phyloP scores from a whole-genome alignment of 1,140 invertebrate genomes.

The Nixonia krombeini region DNA sequence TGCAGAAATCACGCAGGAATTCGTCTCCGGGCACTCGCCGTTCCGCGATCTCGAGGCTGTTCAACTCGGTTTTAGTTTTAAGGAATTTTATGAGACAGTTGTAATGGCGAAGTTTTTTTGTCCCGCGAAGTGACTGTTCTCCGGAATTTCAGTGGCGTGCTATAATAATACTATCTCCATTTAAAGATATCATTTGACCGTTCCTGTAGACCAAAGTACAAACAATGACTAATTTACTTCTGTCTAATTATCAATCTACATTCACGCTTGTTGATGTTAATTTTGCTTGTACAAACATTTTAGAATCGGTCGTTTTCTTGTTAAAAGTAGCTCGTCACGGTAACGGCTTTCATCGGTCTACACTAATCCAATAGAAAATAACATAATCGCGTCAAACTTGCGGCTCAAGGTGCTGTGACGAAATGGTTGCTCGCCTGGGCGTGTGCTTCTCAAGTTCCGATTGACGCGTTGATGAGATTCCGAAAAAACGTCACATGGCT shows the following conservation, averaged over 20 bases:
- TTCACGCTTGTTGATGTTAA: too few species aligned
- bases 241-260: too few species aligned
- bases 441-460: constrained; percentile 34
- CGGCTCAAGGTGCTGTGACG: constrained; percentile 26
- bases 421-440: constrained; percentile 33
- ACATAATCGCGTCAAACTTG: constrained; percentile 20
- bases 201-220: too few species aligned
- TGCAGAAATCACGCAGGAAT: constrained; percentile 27
- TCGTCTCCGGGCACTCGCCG: constrained; percentile 33
- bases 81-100: neutral
- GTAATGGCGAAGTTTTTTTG: too few species aligned
- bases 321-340: constrained; percentile 20
- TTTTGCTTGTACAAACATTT: constrained; percentile 26
- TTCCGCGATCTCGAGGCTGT: constrained; percentile 18
- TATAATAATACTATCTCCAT: too few species aligned
- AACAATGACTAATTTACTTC: too few species aligned
- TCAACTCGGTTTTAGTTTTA: constrained; percentile 9
- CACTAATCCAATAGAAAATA: constrained; percentile 36
- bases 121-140: too few species aligned
- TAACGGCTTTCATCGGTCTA: constrained; percentile 18
- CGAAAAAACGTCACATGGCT: constrained; percentile 24
- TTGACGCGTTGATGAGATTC: constrained; percentile 36
- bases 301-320: constrained; percentile 16
- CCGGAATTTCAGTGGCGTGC: too few species aligned
- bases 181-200: too few species aligned